Conservation (phyloP, 2,113 vertebrate species). For the Aythya baeri region DNA sequence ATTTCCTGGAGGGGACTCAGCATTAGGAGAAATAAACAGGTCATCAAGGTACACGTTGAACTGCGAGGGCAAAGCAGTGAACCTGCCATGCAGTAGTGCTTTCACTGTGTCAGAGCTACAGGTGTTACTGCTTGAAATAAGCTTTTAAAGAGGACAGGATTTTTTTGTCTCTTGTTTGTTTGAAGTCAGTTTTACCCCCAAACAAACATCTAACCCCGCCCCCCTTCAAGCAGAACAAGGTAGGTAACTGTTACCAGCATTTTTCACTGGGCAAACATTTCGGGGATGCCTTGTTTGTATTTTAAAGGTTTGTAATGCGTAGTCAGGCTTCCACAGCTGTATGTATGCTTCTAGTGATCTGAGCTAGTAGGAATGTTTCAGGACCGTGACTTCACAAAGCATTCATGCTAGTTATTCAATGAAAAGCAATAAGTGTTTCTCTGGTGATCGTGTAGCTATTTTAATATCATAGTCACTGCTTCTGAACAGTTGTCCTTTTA, state of each 20-base stretch:
- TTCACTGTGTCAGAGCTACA: background rate
- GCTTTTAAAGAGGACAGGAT: background rate
- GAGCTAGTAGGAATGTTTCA: background rate
- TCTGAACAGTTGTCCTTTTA: background rate
- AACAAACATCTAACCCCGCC: background rate
- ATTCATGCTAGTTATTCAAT: background rate
- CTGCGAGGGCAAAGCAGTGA: background rate
- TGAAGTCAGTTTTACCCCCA: background rate
- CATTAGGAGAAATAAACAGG: background rate
- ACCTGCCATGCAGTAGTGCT: background rate
- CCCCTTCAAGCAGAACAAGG: background rate
- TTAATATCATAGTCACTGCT: background rate
- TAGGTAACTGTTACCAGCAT: background rate
- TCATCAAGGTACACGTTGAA: background rate
- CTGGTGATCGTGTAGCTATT: background rate
- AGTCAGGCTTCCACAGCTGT: background rate
- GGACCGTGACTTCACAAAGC: fast-evolving
- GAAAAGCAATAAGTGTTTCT: background rate
- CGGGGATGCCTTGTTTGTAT: background rate
- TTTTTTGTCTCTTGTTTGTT: background rate
- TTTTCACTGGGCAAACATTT: background rate
- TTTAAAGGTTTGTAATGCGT: background rate
- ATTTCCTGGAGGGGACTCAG: background rate
- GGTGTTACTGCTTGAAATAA: background rate
- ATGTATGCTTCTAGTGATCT: background rate